phyloP scores from a whole-genome alignment of 1,140 invertebrate species.

The Heliconius hermathena region DNA sequence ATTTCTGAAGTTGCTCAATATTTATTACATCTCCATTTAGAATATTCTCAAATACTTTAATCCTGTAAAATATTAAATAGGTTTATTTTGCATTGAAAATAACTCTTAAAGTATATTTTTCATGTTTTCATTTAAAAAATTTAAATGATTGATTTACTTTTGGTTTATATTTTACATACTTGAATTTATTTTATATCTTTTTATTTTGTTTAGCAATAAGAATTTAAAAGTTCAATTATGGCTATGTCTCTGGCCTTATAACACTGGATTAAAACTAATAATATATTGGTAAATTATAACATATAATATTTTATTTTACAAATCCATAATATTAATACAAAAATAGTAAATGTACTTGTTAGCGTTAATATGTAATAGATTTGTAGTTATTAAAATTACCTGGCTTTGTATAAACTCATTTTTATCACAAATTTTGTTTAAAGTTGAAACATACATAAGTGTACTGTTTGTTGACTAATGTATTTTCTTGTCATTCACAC shows the following conservation, averaged over 20 bases:
- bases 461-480: not conserved
- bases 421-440: slow-evolving; percentile 9
- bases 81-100: not conserved
- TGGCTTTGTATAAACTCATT: slow-evolving; percentile 73
- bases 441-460: not conserved
- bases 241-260: not conserved
- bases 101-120: not conserved
- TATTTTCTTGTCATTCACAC: not conserved
- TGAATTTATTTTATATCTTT: not conserved
- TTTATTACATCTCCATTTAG: slow-evolving; percentile 87
- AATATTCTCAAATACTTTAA: slow-evolving; percentile 88
- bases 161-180: not conserved
- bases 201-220: no score
- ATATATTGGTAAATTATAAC: not conserved
- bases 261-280: not conserved
- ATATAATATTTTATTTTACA: not conserved
- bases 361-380: not conserved
- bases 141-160: not conserved
- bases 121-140: not conserved
- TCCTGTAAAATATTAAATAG: slow-evolving; percentile 77
- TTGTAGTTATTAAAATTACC: slow-evolving; percentile 47
- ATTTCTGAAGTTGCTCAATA: slow-evolving; percentile 83
- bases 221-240: not conserved
- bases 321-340: not conserved
- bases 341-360: not conserved